Base-by-base conservation (phyloP, 2,797 vertebrate species). In the Alosa sapidissima region DNA sequence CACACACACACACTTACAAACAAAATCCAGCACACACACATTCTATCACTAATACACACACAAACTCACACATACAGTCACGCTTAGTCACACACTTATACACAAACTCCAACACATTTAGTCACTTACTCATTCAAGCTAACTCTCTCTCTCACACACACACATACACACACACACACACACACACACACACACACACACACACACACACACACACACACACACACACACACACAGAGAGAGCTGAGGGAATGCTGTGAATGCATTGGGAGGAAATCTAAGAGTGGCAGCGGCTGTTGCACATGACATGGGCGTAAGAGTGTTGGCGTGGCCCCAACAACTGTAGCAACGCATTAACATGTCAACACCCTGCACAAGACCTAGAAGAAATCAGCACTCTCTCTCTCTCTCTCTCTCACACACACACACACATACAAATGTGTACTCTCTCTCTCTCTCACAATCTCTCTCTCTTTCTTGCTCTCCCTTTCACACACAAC, bases 311-410 rank as follows among this genome's bases (percentile, higher is more conserved):
- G 41, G 13, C 28, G 33, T 36, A 72, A 41, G 65, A 72, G 65
- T 16, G 65, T 72, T 72, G 65, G 65, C 65, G 0, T 1, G 52
- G 65, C 9, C 28, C 62, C 82, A 88, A 88, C 88, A 84, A 84
- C 87, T 84, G 88, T 81, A 81, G 81, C 48, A 81, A 75, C 84
- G 89, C 84, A 89, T 87, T 85, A 83, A 89, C 85, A 88, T 89
- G 86, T 88, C 87, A 89, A 83, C 55, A 54, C 52, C 72, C 41
- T 48, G 58, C 24, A 86, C 65, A 13, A 13, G 28, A 68, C 24
- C 24, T 3, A 68, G n/a, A 68, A 28, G 24, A 68, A 68, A n/a
- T 68, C 24, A 68, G 62, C 62, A 11, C 62, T 2, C 62, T 68
- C 62, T n/a, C 62, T n/a, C n/a, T n/a, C n/a, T n/a, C n/a, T n/a